Base-by-base conservation (phyloP, 1,140 invertebrate species). In the Physella acuta region DNA sequence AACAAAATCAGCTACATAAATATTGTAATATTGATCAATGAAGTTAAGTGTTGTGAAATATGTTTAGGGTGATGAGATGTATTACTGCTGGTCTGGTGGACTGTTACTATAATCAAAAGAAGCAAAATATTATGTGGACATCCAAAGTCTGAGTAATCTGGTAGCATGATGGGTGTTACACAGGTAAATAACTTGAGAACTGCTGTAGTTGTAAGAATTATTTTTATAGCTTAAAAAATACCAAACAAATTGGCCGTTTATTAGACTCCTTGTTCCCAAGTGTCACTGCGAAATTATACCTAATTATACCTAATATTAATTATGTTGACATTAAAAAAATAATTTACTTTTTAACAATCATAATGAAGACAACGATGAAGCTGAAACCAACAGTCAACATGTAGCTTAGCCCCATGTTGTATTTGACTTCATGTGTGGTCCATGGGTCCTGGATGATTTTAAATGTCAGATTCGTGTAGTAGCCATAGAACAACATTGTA, bases 331-430 rank as follows among this genome's bases (percentile, higher is more conserved):
- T 55, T 55, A 8, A 24, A 55, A 55, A 24, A 55, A 55, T 8
- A 24, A 55, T 8, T 67, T 51, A 67, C 64, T 55, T 67, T 56
- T 39, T 55, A n/a, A 67, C 64, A 67, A 67, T 67, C 64, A 67
- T 67, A 5, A 67, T 67, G 20, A 67, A 67, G 2, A 67, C 53
- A 30, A 36, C 53, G 11, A 67, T 20, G 26, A 67, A 67, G 26
- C 51, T 37, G 31, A 55, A 28, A 11, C 51, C 51, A 14, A 67
- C 53, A 26, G 53, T 56, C 52, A 67, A 26, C 17, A 67, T 26
- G 34, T 67, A 67, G 3, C 3, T 52, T 5, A 67, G 64, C 11
- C 64, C 64, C 64, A 67, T 67, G 24, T 67, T 67, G 64, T 56
- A 67, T 4, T 56, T 56, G 14, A 26, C 36, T 31, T 33, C 30